Evolutionary conservation across 2,888 invertebrate species (phyloP).

Genomic region (Chrysomela aeneicollis): DNA sequence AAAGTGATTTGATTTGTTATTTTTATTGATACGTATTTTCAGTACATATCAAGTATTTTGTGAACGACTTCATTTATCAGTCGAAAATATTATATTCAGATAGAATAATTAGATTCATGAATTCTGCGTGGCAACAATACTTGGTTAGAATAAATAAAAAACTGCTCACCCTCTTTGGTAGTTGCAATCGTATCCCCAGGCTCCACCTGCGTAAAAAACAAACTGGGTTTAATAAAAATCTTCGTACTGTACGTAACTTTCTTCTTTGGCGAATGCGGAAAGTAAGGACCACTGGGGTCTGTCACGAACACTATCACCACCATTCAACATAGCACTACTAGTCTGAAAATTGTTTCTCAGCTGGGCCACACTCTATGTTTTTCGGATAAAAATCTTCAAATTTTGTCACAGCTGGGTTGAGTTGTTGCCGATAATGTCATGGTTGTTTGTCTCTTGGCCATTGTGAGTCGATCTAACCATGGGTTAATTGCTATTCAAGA

Average conservation of each 20-base stretch:
- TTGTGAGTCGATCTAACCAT: conserved; percentile 24
- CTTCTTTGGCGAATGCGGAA: conserved; percentile 50
- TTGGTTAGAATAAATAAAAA: neutral
- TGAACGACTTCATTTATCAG: no score
- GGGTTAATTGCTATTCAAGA: conserved; percentile 33
- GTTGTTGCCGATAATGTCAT: conserved; percentile 8
- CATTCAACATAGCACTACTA: conserved; percentile 63
- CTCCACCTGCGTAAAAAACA: conserved; percentile 63
- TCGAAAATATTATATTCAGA: no score
- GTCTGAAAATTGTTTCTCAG: conserved; percentile 32
- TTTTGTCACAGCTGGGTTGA: conserved; percentile 4
- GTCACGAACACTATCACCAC: conserved; percentile 73
- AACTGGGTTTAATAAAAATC: conserved; percentile 57
- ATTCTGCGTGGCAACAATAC: no score
- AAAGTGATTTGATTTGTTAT: no score
- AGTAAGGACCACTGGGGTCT: conserved; percentile 65
- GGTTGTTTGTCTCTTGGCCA: neutral
- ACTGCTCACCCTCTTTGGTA: conserved; percentile 82
- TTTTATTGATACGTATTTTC: no score
- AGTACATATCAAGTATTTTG: no score
- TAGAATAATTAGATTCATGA: no score
- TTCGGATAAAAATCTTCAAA: neutral
- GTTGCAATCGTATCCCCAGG: conserved; percentile 82
- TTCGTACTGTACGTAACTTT: conserved; percentile 58
- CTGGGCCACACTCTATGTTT: neutral